Evolutionary conservation across 2,888 invertebrate genomes (phyloP).

Genomic region (Pristionchus fissidentatus): DNA sequence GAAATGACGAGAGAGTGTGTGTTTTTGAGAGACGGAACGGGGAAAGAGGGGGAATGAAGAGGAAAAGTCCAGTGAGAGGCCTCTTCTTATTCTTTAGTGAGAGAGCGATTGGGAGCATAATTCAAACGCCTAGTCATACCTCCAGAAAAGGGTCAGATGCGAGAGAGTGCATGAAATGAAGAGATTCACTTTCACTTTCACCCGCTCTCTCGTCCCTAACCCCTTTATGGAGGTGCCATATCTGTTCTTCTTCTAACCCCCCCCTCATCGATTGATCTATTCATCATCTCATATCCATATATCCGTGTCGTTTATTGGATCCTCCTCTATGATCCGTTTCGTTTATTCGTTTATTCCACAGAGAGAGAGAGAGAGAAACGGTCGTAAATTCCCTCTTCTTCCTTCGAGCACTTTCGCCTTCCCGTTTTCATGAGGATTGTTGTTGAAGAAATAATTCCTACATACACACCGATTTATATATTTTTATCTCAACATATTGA

Average conservation of each 20-base stretch:
- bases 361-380: neutral
- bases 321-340: neutral
- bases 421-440: no score
- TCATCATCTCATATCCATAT: neutral
- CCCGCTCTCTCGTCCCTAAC: neutral
- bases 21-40: neutral
- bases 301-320: neutral
- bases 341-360: no score
- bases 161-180: neutral
- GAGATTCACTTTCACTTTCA: neutral
- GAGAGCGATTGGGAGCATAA: no score
- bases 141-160: neutral
- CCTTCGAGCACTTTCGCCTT: neutral
- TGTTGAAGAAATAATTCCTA: no score
- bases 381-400: neutral
- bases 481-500: no score
- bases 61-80: neutral
- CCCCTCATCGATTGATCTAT: no score
- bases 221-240: no score
- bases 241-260: no score
- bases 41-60: neutral
- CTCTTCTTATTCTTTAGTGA: neutral
- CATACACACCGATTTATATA: no score
- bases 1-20: conserved; percentile 14
- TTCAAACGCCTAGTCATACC: neutral